phyloP scores from a whole-genome alignment of 2,888 invertebrate genomes.

The Volucella bombylans region DNA sequence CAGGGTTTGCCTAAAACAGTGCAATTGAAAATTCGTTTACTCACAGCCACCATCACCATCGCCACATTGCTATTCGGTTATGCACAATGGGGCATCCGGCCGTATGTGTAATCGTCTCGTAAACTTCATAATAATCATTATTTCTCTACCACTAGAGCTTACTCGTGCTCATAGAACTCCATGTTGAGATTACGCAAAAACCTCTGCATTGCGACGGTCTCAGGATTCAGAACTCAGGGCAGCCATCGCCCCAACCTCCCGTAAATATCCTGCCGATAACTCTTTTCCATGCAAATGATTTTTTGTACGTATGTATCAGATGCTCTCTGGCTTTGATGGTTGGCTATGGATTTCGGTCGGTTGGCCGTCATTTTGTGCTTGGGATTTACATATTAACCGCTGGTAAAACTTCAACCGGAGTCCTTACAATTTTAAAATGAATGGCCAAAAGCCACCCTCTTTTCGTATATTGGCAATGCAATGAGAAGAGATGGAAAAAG shows the following conservation, averaged over 20 bases:
- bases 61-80: neutral
- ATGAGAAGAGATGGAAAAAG: neutral
- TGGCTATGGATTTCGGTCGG: neutral
- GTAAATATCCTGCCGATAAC: constrained; percentile 16
- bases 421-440: constrained; percentile 20
- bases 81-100: constrained; percentile 16
- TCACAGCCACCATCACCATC: neutral
- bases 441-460: constrained; percentile 2
- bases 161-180: neutral
- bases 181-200: constrained; percentile 7
- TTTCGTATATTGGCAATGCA: constrained; percentile 1
- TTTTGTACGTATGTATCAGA: neutral
- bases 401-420: constrained; percentile 14
- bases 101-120: constrained; percentile 27
- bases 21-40: constrained; percentile 26
- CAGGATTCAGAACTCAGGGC: neutral
- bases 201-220: constrained; percentile 36
- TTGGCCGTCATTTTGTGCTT: constrained; percentile 26
- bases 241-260: neutral
- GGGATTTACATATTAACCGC: constrained; percentile 39
- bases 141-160: constrained; percentile 10
- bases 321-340: constrained; percentile 1
- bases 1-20: neutral
- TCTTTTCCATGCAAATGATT: constrained; percentile 25
- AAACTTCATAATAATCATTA: constrained; percentile 23